Base-by-base conservation (phyloP, 2,113 vertebrate species). In the Pantherophis guttatus region DNA sequence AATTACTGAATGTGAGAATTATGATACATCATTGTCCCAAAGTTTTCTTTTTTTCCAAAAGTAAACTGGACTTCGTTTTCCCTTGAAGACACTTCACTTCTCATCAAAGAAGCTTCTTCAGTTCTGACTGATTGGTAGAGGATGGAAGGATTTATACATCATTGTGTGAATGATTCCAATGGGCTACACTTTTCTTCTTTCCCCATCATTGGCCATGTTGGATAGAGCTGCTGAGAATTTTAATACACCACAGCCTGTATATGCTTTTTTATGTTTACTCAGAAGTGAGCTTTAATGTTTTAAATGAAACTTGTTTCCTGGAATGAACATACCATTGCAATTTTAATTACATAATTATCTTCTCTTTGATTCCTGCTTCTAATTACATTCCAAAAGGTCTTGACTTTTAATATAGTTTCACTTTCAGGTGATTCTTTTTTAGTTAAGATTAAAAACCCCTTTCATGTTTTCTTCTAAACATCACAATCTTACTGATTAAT, bases 371-470 rank as follows among this genome's bases (percentile, higher is more conserved):
- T 62, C 44, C 3, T 81, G 75, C 75, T 17, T 81, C 19, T 81
- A 81, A 81, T 81, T 86, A 23, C 44, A 53, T 39, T 26, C 29
- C 75, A 44, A 90, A 86, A 54, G 54, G 6, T 39, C 65, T 86
- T 90, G 24, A 29, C 53, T 91, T 93, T 93, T 86, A 90, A 90
- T 93, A 53, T n/a, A 59, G 29, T 44, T 87, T 23, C 13, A 29
- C n/a, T 24, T 81, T 39, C 52, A 93, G 81, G 88, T 90, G 33
- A 86, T 65, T 95, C 21, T 15, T 0, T 93, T 59, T n/a, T 48
- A 48, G 93, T 90, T 95, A 95, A 12, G 21, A 44, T 53, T 81
- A 81, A 96, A 95, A 70, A 19, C 2, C 24, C 1, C 1, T 39
- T 91, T 87, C 52, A 89, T 39, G 44, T 94, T 94, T 57, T 92